Evolutionary conservation across 1,140 invertebrate genomes (phyloP), one percentile per base, ranked within the genome.

Genomic region (Coptotermes formosanus): DNA sequence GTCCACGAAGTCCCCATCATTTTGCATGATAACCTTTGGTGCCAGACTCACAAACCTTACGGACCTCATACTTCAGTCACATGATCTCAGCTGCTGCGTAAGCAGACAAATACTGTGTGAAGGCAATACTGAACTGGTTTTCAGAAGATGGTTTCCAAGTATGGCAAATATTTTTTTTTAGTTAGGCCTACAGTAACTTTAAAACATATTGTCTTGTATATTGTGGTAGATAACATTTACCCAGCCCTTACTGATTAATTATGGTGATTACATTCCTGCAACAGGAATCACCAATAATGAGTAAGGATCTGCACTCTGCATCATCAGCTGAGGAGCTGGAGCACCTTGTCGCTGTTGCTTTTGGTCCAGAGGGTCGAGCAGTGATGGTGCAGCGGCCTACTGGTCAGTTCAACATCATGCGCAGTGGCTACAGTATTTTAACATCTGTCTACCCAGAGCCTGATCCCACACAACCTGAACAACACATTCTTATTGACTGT

Each of bases 351-450:
- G 12, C 59, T 16, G 30, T 85, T 21, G 59, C 86, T 23, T 86
- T 86, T 45, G 86, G 86, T n/a, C 86, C 86, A 44, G 48, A 84
- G 23, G 86, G 86, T 30, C 25, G 81, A 38, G 86, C 82, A 52
- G 82, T 52, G 38, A 82, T 86, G 44, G 44, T 84, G 8, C 82
- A 84, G 38, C 38, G 32, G 19, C 52, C 86, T 2, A 86, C 30
- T 23, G 86, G 86, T 16, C 32, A 38, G 25, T 59, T 86, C 21
- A 55, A 45, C 81, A 48, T 86, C 3, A 86, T 82, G 19, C 82
- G 82, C 11, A 83, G 82, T 44, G 86, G 86, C 16, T 30, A 44
- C 30, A 55, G 45, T 30, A 86, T 86, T 59, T 32, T 86, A n/a
- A 82, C 30, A 21, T 59, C 82, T 44, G 30, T 83, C 81, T 84